Evolutionary conservation across 1,140 invertebrate species (phyloP).

Genomic region (Coptotermes formosanus): DNA sequence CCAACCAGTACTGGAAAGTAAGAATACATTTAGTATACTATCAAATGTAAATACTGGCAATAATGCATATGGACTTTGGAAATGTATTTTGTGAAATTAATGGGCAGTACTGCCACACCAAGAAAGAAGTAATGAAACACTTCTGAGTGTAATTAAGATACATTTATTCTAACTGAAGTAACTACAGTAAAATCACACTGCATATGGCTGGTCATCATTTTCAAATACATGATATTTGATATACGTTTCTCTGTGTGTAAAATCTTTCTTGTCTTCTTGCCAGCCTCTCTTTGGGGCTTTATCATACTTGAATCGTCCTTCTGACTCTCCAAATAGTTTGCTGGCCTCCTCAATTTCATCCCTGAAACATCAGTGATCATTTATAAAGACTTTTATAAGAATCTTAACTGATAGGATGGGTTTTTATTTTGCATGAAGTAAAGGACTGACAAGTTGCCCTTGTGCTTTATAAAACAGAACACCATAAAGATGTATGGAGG

Average conservation of each 20-base stretch:
- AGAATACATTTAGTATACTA: no score
- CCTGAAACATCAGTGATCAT: conserved; percentile 44
- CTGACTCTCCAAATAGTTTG: conserved; percentile 67
- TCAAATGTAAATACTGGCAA: no score
- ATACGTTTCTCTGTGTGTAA: conserved; percentile 70
- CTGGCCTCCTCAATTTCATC: conserved; percentile 67
- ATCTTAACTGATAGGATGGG: no score
- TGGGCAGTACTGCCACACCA: no score
- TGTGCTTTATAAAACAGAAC: no score
- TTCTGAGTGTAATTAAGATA: not conserved
- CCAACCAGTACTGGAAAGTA: no score
- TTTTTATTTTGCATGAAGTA: no score
- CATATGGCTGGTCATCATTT: conserved; percentile 69
- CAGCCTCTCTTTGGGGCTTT: conserved; percentile 74
- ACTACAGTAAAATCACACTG: conserved; percentile 44
- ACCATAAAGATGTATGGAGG: no score
- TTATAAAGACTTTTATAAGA: not conserved
- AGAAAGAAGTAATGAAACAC: not conserved
- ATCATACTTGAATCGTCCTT: conserved; percentile 70
- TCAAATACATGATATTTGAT: conserved; percentile 71
- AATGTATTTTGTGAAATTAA: no score
- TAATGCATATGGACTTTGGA: no score
- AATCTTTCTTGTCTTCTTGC: conserved; percentile 78
- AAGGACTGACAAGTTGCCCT: no score
- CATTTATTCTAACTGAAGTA: conserved; percentile 25